Conservation (phyloP, 64 coral and sea anemone species). For the Pachyseris speciosa region DNA sequence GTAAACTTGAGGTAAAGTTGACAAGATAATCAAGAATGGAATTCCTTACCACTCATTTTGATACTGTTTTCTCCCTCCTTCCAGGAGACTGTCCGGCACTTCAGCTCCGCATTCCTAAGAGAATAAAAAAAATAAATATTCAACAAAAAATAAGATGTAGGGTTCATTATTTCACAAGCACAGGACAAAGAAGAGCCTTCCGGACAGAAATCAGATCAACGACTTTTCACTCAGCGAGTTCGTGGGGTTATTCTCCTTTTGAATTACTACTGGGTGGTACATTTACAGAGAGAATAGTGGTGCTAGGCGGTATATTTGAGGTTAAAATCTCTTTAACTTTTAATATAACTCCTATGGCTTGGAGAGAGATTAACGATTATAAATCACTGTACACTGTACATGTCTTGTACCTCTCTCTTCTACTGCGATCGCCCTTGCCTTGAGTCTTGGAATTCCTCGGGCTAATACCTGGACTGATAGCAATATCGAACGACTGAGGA, state of each 20-base stretch:
- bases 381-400: not conserved
- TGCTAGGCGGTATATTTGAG: too few relatives aligned
- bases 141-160: not conserved
- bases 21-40: not conserved
- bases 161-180: too few relatives aligned
- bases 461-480: conserved; percentile 80
- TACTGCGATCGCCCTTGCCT: conserved; percentile 1
- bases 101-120: conserved; percentile 6
- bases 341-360: too few relatives aligned
- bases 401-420: conserved; percentile 45
- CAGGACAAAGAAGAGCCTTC: too few relatives aligned
- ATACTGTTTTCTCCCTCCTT: conserved; percentile 17
- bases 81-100: conserved; percentile 48
- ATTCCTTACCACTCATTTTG: not conserved
- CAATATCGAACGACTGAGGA: conserved; percentile 96
- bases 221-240: too few relatives aligned
- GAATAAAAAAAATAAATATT: not conserved
- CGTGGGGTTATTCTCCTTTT: too few relatives aligned
- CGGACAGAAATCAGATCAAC: too few relatives aligned
- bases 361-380: too few relatives aligned
- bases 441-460: conserved; percentile 50
- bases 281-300: too few relatives aligned
- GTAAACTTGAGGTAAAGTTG: too few relatives aligned
- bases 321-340: too few relatives aligned
- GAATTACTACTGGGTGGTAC: too few relatives aligned